Conservation (phyloP, 2,797 vertebrate species). For the Etheostoma perlongum region DNA sequence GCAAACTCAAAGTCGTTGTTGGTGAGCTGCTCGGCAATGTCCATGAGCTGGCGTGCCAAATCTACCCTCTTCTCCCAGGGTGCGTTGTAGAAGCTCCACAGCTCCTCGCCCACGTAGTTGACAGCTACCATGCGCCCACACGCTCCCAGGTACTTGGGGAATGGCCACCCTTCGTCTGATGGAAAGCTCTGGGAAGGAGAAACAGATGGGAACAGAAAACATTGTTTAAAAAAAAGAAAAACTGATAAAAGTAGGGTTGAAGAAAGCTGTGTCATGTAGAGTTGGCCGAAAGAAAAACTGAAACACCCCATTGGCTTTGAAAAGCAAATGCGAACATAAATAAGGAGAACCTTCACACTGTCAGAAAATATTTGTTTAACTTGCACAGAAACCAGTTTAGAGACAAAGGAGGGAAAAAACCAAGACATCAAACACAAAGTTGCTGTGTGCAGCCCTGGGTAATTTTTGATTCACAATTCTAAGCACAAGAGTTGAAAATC, state of each 20-base stretch:
- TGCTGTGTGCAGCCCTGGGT: constrained; percentile 41
- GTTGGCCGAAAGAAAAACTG: constrained; percentile 27
- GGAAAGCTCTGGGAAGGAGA: constrained; percentile 92
- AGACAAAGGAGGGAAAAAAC: neutral
- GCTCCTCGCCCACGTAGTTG: constrained; percentile 97
- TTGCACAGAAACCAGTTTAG: constrained; percentile 28
- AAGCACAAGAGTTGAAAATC: constrained; percentile 64
- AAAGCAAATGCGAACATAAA: constrained; percentile 45
- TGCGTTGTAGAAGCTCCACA: constrained; percentile 97
- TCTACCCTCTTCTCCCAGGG: constrained; percentile 98
- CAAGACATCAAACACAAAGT: constrained; percentile 40
- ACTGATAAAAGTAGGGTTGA: constrained; percentile 16
- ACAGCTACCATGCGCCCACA: constrained; percentile 98
- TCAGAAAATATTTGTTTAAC: constrained; percentile 55
- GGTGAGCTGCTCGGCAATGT: constrained; percentile 98
- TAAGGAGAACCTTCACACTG: constrained; percentile 31
- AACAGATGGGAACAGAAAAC: constrained; percentile 34
- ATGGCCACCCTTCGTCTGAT: constrained; percentile 98
- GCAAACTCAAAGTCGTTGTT: constrained; percentile 99
- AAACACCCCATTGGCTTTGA: constrained; percentile 41
- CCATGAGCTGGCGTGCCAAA: constrained; percentile 96
- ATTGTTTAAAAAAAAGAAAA: constrained; percentile 12
- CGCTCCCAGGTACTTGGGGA: constrained; percentile 97
- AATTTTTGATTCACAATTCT: constrained; percentile 52
- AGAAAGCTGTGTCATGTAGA: constrained; percentile 9